Conservation (phyloP, 2,797 vertebrate species). For the Hypotaenidia okinawae region DNA sequence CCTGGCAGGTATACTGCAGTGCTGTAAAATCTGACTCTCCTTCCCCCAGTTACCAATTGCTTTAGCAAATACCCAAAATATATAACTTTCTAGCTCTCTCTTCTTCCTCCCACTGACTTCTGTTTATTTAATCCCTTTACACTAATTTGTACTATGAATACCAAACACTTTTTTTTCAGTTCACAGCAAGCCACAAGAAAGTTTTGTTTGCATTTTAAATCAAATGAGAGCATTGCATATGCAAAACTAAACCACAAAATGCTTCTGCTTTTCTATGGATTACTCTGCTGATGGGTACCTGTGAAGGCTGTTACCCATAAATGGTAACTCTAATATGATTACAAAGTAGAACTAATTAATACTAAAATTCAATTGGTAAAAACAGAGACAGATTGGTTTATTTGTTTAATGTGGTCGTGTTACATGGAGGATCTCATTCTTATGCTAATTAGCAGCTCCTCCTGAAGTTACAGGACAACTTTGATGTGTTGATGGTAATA, state of each 20-base stretch:
- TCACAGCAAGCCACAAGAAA: neutral
- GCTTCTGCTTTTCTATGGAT: neutral
- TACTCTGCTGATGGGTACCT: neutral
- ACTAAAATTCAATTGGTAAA: neutral
- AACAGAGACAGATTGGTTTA: neutral
- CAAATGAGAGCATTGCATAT: neutral
- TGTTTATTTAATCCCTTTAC: neutral
- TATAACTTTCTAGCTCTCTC: neutral
- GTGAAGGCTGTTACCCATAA: neutral
- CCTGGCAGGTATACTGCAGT: constrained; percentile 46
- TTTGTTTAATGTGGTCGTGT: neutral
- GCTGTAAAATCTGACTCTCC: constrained; percentile 19
- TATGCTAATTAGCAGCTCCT: neutral
- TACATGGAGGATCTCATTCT: neutral
- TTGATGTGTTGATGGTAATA: neutral
- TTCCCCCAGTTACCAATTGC: constrained; percentile 2
- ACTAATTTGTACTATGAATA: neutral
- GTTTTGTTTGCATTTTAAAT: neutral
- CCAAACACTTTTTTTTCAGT: neutral
- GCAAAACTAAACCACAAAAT: neutral
- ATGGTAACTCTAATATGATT: neutral
- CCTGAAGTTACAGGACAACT: neutral
- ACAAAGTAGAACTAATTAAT: neutral
- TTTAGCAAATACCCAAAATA: constrained; percentile 26
- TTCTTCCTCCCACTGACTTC: neutral